phyloP scores from a whole-genome alignment of 2,113 vertebrate species.

The Rhinoderma darwinii region DNA sequence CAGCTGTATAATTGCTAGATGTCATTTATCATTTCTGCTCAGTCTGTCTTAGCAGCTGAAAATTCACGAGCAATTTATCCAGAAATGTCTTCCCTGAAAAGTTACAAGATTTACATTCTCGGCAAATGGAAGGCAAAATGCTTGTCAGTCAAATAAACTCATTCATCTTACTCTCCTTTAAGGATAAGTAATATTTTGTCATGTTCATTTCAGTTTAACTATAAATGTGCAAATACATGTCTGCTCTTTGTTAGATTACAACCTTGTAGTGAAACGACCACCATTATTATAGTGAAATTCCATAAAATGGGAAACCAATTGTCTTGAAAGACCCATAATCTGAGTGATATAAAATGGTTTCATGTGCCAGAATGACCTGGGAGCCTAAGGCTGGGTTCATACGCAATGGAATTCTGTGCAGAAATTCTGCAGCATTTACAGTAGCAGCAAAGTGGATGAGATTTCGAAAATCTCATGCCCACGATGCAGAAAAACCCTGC shows the following conservation, averaged over 20 bases:
- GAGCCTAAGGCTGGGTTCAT: no score
- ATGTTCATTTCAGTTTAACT: not conserved
- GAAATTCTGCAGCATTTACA: no score
- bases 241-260: not conserved
- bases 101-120: not conserved
- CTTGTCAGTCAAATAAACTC: not conserved
- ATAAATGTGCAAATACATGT: not conserved
- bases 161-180: not conserved
- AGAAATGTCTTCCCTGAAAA: not conserved
- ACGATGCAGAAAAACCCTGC: no score
- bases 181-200: not conserved
- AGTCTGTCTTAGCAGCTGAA: constrained; percentile 25
- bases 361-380: not conserved
- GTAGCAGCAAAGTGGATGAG: no score
- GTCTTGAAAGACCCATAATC: not conserved
- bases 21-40: constrained; percentile 48
- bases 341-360: not conserved
- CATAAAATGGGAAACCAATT: no score
- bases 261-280: not conserved
- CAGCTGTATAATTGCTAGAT: constrained; percentile 32
- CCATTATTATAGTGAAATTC: no score
- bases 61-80: constrained; percentile 31
- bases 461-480: no score
- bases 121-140: not conserved
- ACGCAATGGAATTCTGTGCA: no score